Evolutionary conservation across 1,140 invertebrate species (phyloP).

Genomic region (Cydia strobilella): DNA sequence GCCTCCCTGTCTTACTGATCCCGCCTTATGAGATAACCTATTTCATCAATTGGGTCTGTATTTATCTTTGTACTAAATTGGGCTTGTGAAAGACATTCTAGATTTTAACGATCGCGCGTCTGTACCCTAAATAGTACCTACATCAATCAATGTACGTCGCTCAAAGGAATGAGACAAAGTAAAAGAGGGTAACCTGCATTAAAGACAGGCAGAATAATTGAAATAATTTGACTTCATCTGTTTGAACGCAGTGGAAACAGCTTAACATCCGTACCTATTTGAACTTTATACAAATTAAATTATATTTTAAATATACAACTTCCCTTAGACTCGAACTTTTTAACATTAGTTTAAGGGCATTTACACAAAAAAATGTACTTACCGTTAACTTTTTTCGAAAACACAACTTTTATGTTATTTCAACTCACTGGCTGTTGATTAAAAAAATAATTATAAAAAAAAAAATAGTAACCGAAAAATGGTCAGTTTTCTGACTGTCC

Average conservation of each 20-base stretch:
- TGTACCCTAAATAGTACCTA: not conserved
- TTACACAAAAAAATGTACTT: too few relatives aligned
- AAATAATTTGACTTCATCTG: not conserved
- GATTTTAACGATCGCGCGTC: not conserved
- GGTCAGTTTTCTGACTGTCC: too few relatives aligned
- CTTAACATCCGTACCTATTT: not conserved
- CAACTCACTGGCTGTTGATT: too few relatives aligned
- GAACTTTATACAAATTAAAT: too few relatives aligned
- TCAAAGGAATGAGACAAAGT: not conserved
- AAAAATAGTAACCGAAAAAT: too few relatives aligned
- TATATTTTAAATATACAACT: too few relatives aligned
- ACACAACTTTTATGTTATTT: too few relatives aligned
- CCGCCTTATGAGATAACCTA: not conserved
- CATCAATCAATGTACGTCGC: constrained; percentile 1
- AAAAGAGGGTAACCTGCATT: not conserved
- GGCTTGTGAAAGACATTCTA: not conserved
- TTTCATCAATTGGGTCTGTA: not conserved
- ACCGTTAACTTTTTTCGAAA: too few relatives aligned
- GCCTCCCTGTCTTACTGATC: not conserved
- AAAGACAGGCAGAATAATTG: not conserved
- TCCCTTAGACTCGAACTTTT: too few relatives aligned
- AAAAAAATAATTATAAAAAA: too few relatives aligned
- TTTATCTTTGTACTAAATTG: constrained; percentile 2
- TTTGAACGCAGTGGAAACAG: not conserved
- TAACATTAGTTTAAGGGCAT: too few relatives aligned